phyloP scores from a whole-genome alignment of 2,797 vertebrate species.

The Enteromius argenteus region DNA sequence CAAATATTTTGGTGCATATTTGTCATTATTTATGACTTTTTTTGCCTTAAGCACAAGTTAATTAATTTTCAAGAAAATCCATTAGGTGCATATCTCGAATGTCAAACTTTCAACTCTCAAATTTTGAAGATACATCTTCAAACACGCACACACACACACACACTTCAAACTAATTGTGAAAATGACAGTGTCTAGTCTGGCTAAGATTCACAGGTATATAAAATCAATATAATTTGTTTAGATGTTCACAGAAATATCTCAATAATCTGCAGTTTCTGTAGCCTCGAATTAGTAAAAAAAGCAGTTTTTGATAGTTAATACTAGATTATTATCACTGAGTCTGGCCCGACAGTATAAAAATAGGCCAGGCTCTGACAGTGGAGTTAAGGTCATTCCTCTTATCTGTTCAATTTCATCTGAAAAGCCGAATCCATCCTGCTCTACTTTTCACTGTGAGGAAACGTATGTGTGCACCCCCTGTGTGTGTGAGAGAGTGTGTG shows the following conservation, averaged over 20 bases:
- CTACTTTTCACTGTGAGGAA: background rate
- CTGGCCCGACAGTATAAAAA: slow-evolving; percentile 9
- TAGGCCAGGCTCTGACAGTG: slow-evolving; percentile 17
- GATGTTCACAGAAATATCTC: background rate
- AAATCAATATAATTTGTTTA: background rate
- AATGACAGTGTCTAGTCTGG: background rate
- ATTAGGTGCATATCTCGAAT: background rate
- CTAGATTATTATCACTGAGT: background rate
- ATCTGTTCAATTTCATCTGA: background rate
- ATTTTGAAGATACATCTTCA: background rate
- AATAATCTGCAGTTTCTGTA: background rate
- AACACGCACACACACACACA: background rate
- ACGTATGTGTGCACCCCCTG: background rate
- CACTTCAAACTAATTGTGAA: background rate
- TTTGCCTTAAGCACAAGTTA: background rate
- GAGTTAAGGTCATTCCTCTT: slow-evolving; percentile 18
- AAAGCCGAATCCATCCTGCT: background rate
- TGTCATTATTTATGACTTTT: background rate
- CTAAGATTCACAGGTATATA: background rate
- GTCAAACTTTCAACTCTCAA: background rate
- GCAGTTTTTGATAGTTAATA: background rate
- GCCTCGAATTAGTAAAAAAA: background rate
- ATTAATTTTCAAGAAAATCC: background rate
- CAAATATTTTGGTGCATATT: background rate
- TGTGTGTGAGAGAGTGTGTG: background rate